phyloP scores from a whole-genome alignment of 2,888 invertebrate species.

The Daptonema setosum region DNA sequence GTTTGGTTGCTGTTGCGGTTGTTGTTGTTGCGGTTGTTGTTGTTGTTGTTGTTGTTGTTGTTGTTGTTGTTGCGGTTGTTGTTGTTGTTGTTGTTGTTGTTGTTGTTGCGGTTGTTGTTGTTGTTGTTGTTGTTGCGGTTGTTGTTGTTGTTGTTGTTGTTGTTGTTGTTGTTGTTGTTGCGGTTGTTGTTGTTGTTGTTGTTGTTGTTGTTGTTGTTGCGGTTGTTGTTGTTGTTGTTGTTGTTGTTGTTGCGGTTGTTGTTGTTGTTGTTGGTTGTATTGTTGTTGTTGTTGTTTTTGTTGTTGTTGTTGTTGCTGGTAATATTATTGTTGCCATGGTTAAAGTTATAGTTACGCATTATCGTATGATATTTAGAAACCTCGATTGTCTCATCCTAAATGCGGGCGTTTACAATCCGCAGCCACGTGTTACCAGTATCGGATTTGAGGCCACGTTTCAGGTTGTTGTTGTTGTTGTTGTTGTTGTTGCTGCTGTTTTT shows the following conservation, averaged over 20 bases:
- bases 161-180: background rate
- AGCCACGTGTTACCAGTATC: constrained; percentile 24
- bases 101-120: background rate
- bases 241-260: background rate
- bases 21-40: background rate
- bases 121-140: background rate
- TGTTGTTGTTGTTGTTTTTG: background rate
- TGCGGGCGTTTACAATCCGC: constrained; percentile 31
- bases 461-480: no score
- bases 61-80: background rate
- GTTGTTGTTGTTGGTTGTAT: background rate
- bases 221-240: background rate
- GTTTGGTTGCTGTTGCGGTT: no score
- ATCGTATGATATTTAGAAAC: constrained; percentile 19
- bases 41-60: background rate
- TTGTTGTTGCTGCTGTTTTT: no score
- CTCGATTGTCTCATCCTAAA: constrained; percentile 32
- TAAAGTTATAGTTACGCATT: background rate
- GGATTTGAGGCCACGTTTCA: constrained; percentile 7
- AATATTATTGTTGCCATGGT: background rate
- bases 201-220: background rate
- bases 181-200: background rate
- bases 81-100: background rate
- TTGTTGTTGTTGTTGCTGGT: background rate
- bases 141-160: background rate